Percentiles rank a stretch among this genome's conserved stretches.
phyloP scores from a whole-genome alignment of 2,797 vertebrate species.

The Thaleichthys pacificus region DNA sequence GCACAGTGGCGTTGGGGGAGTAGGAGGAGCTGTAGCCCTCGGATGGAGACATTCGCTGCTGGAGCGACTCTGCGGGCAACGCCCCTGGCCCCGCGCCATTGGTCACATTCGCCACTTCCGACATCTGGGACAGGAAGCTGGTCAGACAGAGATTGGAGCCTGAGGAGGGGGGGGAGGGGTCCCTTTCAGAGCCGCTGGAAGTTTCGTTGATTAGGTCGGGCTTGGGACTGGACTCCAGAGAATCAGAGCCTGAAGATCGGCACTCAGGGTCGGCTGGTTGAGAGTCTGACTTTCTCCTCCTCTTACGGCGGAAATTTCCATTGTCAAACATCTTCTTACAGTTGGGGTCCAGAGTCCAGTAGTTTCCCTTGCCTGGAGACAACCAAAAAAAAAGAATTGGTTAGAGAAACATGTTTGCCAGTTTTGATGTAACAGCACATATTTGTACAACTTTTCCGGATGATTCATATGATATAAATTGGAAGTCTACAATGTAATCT shows the following conservation, averaged over 20 bases:
- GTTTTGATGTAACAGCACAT: too few relatives aligned
- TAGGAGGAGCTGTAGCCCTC: conserved; percentile 75
- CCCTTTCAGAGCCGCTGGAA: conserved; percentile 68
- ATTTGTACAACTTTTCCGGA: too few relatives aligned
- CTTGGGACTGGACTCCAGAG: conserved; percentile 68
- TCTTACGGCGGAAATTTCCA: conserved; percentile 92
- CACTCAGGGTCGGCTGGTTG: conserved; percentile 39
- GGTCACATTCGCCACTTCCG: conserved; percentile 55
- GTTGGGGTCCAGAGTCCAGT: conserved; percentile 95
- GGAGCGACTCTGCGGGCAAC: conserved; percentile 69
- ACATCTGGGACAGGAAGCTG: conserved; percentile 82
- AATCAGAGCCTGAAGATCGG: conserved; percentile 42
- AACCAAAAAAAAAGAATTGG: conserved; percentile 19
- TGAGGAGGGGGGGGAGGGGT: conserved; percentile 60
- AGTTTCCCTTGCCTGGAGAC: conserved; percentile 90
- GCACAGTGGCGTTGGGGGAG: conserved; percentile 66
- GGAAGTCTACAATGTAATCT: not conserved
- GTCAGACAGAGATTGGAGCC: conserved; percentile 68
- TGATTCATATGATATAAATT: too few relatives aligned
- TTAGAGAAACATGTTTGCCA: not conserved
- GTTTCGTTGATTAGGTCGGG: conserved; percentile 67
- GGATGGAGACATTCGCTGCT: conserved; percentile 72
- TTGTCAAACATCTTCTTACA: conserved; percentile 98
- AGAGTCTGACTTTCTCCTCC: conserved; percentile 86
- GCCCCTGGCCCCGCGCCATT: conserved; percentile 70